These are phyloP conservation scores for Ptilodon capucinus DNA, from an alignment of 2,888 invertebrate species.

Conservation along the genomic window DNA sequence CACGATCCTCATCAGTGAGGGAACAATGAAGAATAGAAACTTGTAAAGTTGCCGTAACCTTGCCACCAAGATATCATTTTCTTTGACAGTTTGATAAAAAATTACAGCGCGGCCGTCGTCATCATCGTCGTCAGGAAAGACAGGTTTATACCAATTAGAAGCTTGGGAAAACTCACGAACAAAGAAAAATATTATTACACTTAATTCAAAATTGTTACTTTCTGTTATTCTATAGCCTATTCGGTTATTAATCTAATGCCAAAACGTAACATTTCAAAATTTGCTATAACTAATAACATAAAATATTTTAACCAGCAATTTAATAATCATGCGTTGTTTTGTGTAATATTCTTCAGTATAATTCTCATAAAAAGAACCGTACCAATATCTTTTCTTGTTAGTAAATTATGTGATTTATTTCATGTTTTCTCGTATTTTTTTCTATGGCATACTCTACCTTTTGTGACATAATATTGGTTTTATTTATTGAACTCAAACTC, in stretches of 20 bases:
- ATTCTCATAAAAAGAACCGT: too few relatives aligned
- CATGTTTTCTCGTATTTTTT: background rate
- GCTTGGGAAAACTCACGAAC: background rate
- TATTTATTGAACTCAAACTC: background rate
- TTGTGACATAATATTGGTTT: background rate
- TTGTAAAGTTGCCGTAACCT: background rate
- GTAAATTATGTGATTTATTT: background rate
- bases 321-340: too few relatives aligned
- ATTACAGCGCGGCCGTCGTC: too few relatives aligned
- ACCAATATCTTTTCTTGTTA: background rate
- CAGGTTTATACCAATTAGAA: background rate
- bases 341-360: too few relatives aligned
- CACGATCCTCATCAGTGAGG: background rate
- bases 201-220: too few relatives aligned
- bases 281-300: too few relatives aligned
- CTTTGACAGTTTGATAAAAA: background rate
- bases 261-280: too few relatives aligned
- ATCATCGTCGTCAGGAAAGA: background rate
- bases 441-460: too few relatives aligned
- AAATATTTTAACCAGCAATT: too few relatives aligned
- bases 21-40: background rate
- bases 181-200: too few relatives aligned
- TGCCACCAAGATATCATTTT: background rate
- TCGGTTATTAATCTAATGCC: too few relatives aligned
- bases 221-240: too few relatives aligned